These are phyloP conservation scores for Aphelinus atriplicis DNA, from an alignment of 1,140 invertebrate species.

Conservation along the genomic window DNA sequence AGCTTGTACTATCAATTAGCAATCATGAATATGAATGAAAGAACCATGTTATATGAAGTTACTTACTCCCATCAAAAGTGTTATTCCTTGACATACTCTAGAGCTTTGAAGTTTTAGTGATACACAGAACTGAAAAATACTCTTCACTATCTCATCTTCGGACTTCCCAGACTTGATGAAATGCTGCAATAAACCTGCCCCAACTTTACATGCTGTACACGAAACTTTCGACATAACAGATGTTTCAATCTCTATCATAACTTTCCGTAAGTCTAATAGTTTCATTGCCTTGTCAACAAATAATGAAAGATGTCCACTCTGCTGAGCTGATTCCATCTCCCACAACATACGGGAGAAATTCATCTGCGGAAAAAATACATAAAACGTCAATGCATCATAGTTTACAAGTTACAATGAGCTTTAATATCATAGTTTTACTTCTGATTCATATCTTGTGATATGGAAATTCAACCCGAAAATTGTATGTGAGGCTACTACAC, in stretches of 20 bases:
- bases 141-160: slow-evolving; percentile 85
- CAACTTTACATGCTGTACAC: slow-evolving; percentile 89
- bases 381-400: background rate
- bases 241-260: slow-evolving; percentile 87
- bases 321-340: slow-evolving; percentile 71
- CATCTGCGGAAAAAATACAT: slow-evolving; percentile 47
- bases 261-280: slow-evolving; percentile 83
- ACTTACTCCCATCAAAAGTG: slow-evolving; percentile 82
- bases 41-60: slow-evolving; percentile 20
- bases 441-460: background rate
- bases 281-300: slow-evolving; percentile 85
- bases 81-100: slow-evolving; percentile 87
- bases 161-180: slow-evolving; percentile 85
- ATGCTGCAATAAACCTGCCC: slow-evolving; percentile 84
- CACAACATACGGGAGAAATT: slow-evolving; percentile 74
- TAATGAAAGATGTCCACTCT: slow-evolving; percentile 75
- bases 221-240: slow-evolving; percentile 91
- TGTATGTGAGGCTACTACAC: background rate
- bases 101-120: slow-evolving; percentile 85
- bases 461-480: background rate
- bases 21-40: background rate
- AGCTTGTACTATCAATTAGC: too few species aligned
- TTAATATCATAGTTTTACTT: background rate
- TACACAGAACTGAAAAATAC: slow-evolving; percentile 86
- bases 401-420: too few species aligned